These are phyloP conservation scores for Argyresthia goedartella DNA, from an alignment of 2,888 invertebrate species.

Conservation along the genomic window DNA sequence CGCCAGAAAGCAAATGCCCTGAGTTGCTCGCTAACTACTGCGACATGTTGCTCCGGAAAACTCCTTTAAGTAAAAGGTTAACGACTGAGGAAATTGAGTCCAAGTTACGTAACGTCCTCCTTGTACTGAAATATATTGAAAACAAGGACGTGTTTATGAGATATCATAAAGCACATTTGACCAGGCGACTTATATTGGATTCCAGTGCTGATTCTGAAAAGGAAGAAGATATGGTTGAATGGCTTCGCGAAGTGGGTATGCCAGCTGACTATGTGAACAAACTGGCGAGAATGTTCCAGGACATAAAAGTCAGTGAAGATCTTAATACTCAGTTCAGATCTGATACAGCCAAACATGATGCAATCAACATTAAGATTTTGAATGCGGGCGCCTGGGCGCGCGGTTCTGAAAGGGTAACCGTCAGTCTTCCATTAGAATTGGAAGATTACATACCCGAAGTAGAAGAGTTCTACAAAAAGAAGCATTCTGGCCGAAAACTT, in stretches of 20 bases:
- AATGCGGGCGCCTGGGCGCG: constrained; percentile 99
- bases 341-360: constrained; percentile 84
- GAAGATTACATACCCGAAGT: constrained; percentile 99
- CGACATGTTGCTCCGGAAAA: constrained; percentile 97
- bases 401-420: constrained; percentile 93
- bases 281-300: constrained; percentile 97
- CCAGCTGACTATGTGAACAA: constrained; percentile 99
- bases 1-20: constrained; percentile 98
- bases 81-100: constrained; percentile 97
- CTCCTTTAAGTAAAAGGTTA: constrained; percentile 94
- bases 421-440: constrained; percentile 95
- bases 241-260: constrained; percentile 98
- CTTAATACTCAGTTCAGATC: constrained; percentile 93
- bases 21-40: constrained; percentile 99
- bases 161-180: constrained; percentile 98
- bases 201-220: constrained; percentile 99
- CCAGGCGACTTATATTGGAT: constrained; percentile 93
- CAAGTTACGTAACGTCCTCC: constrained; percentile 90
- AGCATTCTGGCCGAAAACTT: constrained; percentile 96
- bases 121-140: constrained; percentile 98
- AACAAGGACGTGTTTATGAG: constrained; percentile 99
- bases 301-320: constrained; percentile 98
- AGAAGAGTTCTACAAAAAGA: constrained; percentile 97
- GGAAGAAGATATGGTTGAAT: constrained; percentile 99
- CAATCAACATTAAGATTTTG: constrained; percentile 97